phyloP scores from a whole-genome alignment of 2,888 invertebrate genomes.

The Salticus scenicus region DNA sequence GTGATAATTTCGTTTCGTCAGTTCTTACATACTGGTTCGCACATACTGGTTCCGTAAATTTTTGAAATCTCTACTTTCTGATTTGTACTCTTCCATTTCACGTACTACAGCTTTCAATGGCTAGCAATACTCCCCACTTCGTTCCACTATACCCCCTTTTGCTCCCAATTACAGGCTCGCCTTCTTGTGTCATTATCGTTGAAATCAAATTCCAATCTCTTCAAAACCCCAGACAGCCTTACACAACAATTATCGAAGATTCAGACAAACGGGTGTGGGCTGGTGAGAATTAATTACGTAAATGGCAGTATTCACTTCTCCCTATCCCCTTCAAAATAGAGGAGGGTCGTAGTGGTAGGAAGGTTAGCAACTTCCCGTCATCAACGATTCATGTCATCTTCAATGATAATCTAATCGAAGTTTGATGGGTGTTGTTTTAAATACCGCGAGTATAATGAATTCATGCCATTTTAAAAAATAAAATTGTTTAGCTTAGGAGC shows the following conservation, averaged over 20 bases:
- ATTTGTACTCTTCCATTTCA: neutral
- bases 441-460: constrained; percentile 39
- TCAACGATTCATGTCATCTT: constrained; percentile 48
- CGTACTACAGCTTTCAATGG: neutral
- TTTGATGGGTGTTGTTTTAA: constrained; percentile 65
- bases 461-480: constrained; percentile 25
- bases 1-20: too few relatives aligned
- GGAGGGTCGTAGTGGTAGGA: neutral
- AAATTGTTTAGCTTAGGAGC: neutral
- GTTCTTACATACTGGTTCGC: too few relatives aligned
- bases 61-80: too few relatives aligned
- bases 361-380: constrained; percentile 32
- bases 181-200: constrained; percentile 5
- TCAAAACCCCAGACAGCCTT: constrained; percentile 44
- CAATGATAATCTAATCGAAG: constrained; percentile 61
- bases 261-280: constrained; percentile 3
- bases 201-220: constrained; percentile 61
- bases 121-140: neutral
- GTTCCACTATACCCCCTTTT: neutral
- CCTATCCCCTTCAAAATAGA: neutral
- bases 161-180: neutral
- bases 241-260: constrained; percentile 46
- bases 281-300: constrained; percentile 66
- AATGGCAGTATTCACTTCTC: constrained; percentile 34
- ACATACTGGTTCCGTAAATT: too few relatives aligned